Conservation (phyloP, 2,113 vertebrate genomes). For the Chaetodon auriga region DNA sequence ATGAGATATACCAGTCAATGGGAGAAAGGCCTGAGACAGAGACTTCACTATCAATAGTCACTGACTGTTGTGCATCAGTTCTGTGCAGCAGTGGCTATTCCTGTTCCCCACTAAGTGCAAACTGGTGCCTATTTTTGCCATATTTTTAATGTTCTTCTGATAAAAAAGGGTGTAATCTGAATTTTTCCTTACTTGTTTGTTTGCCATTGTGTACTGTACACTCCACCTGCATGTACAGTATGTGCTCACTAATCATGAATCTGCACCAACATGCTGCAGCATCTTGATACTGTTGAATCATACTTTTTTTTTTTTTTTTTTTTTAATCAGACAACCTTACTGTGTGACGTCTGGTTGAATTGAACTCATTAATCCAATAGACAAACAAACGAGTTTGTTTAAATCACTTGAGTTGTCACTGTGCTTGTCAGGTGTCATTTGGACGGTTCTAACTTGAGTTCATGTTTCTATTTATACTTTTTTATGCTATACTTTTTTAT, state of each 20-base stretch:
- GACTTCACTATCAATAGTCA: not conserved
- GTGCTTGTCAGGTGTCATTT: not conserved
- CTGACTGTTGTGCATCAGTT: constrained; percentile 5
- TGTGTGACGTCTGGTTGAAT: not conserved
- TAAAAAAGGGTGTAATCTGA: not conserved
- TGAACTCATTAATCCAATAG: not conserved
- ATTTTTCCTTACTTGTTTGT: not conserved
- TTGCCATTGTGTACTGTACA: not conserved
- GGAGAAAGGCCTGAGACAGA: not conserved
- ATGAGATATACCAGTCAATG: not conserved
- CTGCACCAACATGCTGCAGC: constrained; percentile 20
- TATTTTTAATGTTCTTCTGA: constrained; percentile 6
- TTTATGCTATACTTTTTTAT: not conserved
- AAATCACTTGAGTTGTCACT: not conserved
- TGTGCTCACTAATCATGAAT: constrained; percentile 21
- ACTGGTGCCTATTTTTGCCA: not conserved
- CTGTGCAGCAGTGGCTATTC: constrained; percentile 13
- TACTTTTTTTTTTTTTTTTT: not conserved
- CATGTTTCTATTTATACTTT: constrained; percentile 36
- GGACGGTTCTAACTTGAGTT: constrained; percentile 23
- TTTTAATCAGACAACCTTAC: not conserved
- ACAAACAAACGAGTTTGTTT: not conserved
- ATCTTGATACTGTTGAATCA: not conserved
- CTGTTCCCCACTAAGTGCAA: not conserved
- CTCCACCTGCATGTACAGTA: constrained; percentile 14